These are phyloP conservation scores for Perognathus longimembris DNA, from an alignment of 2,113 vertebrate species.

Conservation along the genomic window DNA sequence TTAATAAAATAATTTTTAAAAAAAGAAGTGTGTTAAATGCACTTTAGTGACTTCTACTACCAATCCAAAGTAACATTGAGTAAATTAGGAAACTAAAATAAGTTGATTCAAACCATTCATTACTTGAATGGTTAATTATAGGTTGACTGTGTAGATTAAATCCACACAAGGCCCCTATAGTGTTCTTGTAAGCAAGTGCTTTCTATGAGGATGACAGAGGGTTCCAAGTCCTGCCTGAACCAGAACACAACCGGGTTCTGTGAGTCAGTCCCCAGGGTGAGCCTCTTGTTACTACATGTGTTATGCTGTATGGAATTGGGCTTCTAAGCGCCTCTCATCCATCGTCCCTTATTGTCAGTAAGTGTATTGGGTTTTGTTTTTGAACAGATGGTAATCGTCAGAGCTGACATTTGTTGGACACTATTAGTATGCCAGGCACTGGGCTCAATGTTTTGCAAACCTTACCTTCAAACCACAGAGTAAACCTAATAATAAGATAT, in stretches of 20 bases:
- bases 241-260: not conserved
- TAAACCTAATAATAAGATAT: not conserved
- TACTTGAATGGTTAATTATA: slow-evolving; percentile 4
- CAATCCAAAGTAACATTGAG: not conserved
- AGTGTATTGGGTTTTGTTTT: not conserved
- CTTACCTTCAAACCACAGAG: not conserved
- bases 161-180: too few relatives aligned
- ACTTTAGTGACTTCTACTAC: not conserved
- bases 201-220: not conserved
- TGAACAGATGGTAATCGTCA: not conserved
- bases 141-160: not conserved
- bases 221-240: not conserved
- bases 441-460: not conserved
- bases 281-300: not conserved
- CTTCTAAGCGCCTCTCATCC: not conserved
- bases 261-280: not conserved
- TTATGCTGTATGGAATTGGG: accelerated
- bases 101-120: not conserved
- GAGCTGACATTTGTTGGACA: not conserved
- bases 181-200: not conserved
- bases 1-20: too few relatives aligned
- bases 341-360: not conserved
- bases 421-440: not conserved
- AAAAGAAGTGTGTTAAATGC: not conserved
- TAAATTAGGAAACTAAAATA: not conserved